These are phyloP conservation scores for Aphaenogaster rudis DNA, from an alignment of 1,140 invertebrate genomes.

Conservation along the genomic window DNA sequence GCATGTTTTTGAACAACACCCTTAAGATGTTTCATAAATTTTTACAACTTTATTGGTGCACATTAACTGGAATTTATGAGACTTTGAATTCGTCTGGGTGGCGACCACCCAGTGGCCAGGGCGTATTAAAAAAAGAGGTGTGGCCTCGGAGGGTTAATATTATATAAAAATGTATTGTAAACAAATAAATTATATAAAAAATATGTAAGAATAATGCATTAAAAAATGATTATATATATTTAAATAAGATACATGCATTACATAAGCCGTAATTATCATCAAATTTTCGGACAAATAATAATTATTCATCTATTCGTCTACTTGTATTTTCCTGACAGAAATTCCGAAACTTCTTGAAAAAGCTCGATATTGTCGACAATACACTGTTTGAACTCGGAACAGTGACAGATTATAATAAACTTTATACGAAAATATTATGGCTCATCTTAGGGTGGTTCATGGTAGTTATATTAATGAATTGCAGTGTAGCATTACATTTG, in stretches of 20 bases:
- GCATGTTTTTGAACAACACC: no score
- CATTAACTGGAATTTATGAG: no score
- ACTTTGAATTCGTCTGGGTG: no score
- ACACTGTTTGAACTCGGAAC: neutral
- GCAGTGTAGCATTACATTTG: neutral
- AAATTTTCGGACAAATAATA: neutral
- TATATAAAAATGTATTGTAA: no score
- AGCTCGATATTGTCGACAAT: neutral
- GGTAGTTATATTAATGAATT: neutral
- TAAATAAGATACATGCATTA: neutral
- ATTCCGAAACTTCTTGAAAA: neutral
- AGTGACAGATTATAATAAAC: constrained; percentile 7
- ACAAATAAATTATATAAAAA: no score
- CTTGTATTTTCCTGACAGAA: neutral
- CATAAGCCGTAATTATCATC: neutral
- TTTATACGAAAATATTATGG: neutral
- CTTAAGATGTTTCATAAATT: no score
- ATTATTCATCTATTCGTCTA: neutral
- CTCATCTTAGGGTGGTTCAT: neutral
- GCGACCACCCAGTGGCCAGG: no score
- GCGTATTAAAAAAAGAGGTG: no score
- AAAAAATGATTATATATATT: no score
- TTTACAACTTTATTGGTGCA: no score
- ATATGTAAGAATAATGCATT: no score
- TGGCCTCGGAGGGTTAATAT: no score